phyloP scores from a whole-genome alignment of 2,888 invertebrate species.

The Parnassius glacialis region DNA sequence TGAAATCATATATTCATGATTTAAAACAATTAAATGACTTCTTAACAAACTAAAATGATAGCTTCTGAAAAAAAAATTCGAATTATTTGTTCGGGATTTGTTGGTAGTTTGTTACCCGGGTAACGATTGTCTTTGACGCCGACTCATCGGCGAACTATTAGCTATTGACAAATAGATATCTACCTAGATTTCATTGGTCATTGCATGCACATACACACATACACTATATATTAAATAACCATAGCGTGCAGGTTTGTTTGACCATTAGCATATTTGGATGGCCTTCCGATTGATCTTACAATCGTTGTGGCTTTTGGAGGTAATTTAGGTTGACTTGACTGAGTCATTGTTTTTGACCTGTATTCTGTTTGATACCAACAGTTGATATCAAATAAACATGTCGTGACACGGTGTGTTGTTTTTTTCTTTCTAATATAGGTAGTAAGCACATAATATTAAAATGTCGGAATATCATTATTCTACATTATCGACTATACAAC shows the following conservation, averaged over 20 bases:
- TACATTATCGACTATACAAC: too few species aligned
- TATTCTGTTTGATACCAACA: not conserved
- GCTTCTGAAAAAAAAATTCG: slow-evolving; percentile 6
- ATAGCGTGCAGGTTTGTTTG: slow-evolving; percentile 48
- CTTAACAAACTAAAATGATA: too few species aligned
- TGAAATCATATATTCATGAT: too few species aligned
- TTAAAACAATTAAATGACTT: too few species aligned
- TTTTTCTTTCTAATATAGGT: too few species aligned
- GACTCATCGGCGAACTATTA: slow-evolving; percentile 64
- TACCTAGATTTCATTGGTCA: slow-evolving; percentile 35
- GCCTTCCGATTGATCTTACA: slow-evolving; percentile 47
- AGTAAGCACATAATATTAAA: too few species aligned
- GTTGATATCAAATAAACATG: too few species aligned
- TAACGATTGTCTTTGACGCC: slow-evolving; percentile 68
- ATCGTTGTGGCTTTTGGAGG: slow-evolving; percentile 24
- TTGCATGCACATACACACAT: slow-evolving; percentile 35
- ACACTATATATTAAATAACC: slow-evolving; percentile 39
- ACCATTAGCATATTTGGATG: slow-evolving; percentile 53
- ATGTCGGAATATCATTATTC: too few species aligned
- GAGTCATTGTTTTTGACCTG: not conserved
- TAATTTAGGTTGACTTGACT: slow-evolving; percentile 25
- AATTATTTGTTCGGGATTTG: slow-evolving; percentile 40
- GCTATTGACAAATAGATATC: slow-evolving; percentile 66
- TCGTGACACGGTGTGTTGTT: too few species aligned
- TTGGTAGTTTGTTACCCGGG: slow-evolving; percentile 63